Evolutionary conservation across 1,140 invertebrate species (phyloP).

Genomic region (Homarus americanus): DNA sequence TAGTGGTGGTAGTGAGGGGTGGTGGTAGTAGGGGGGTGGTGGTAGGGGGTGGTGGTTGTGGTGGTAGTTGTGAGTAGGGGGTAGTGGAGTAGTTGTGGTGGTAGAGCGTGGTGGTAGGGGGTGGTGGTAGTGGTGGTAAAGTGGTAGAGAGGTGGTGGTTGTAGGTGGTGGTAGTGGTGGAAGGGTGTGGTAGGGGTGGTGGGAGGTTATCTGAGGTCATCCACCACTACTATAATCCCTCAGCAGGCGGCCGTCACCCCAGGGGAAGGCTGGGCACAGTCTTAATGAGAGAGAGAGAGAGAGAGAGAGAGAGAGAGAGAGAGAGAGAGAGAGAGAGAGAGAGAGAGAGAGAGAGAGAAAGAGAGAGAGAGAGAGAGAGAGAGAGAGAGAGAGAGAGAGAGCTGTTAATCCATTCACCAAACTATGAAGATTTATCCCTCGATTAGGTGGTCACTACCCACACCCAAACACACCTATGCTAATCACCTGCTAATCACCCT

Average conservation of each 20-base stretch:
- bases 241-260: too few relatives aligned
- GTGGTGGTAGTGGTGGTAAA: too few relatives aligned
- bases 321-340: background rate
- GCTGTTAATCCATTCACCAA: background rate
- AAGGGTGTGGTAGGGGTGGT: background rate
- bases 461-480: background rate
- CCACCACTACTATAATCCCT: slow-evolving; percentile 30
- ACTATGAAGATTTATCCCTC: background rate
- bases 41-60: too few relatives aligned
- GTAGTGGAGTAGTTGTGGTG: too few relatives aligned
- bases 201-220: slow-evolving; percentile 28
- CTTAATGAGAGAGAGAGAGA: background rate
- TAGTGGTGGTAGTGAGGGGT: too few relatives aligned
- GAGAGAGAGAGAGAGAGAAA: too few relatives aligned
- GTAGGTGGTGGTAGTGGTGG: too few relatives aligned
- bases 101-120: too few relatives aligned
- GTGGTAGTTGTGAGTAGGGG: too few relatives aligned
- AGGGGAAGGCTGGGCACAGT: background rate
- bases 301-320: background rate
- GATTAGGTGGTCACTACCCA: background rate
- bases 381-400: background rate
- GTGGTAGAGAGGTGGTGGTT: too few relatives aligned
- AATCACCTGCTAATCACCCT: background rate
- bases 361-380: background rate
- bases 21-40: too few relatives aligned